Evolutionary conservation across 2,113 vertebrate genomes (phyloP), one percentile per base, ranked within the genome.

Genomic region (Antechinus stuartii): DNA sequence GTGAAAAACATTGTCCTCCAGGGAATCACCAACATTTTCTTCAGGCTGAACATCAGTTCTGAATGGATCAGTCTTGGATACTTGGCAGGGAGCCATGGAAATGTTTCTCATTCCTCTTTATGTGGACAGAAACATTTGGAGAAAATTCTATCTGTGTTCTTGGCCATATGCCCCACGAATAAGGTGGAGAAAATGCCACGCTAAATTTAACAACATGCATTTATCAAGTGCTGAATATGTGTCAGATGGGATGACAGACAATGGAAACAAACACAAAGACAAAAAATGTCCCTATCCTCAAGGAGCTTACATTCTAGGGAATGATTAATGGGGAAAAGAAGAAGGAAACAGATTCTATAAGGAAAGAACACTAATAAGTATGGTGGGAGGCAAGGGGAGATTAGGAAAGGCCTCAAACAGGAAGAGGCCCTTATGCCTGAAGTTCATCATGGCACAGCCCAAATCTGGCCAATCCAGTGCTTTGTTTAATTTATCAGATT

Each of bases 81-180:
- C 11, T 76, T 76, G 89, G 54, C 92, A 90, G 27, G 24, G 22
- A 96, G 92, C 91, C 93, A 92, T 27, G 11, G 94, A 96, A 94
- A 95, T 68, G n/a, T 94, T 96, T 95, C 35, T 55, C 89, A 95
- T 91, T 94, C 91, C 42, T 90, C n/a, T 91, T 95, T 25, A 0
- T 92, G 84, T 93, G n/a, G 30, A 94, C 92, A 96, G 42, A 46
- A 91, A 90, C 57, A 96, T 94, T 92, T 94, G 54, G 91, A 90
- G 95, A 93, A 95, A 95, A 30, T 53, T 94, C 52, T 94, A 9
- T 93, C 68, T 90, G 19, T 55, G 54, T 92, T 95, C 92, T 92
- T 54, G 57, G 54, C 55, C 24, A 10, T 49, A 95, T 90, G 30
- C 57, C 94, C 50, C 95, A 68, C 53, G 54, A 94, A 91, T 11